Conservation (phyloP, 2,113 vertebrate genomes). For the Ochotona princeps region DNA sequence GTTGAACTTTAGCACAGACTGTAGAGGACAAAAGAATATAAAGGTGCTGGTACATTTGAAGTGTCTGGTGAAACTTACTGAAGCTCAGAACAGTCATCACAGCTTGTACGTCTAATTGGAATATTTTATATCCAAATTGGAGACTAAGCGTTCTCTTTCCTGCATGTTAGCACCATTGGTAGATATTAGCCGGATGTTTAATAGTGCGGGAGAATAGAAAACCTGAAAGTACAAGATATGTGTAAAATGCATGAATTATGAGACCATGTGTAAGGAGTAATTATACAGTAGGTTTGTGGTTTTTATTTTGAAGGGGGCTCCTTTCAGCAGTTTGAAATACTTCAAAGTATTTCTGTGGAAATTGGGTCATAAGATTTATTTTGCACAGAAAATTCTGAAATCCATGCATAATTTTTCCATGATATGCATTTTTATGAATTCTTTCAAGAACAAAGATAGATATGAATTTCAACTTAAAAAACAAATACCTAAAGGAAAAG, state of each 20-base stretch:
- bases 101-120: background rate
- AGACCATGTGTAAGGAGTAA: accelerated
- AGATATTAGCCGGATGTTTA: background rate
- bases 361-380: too few relatives aligned
- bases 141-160: background rate
- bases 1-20: background rate
- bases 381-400: too few relatives aligned
- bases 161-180: background rate
- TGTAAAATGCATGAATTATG: background rate
- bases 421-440: too few relatives aligned
- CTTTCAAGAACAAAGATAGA: too few relatives aligned
- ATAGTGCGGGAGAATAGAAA: background rate
- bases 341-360: too few relatives aligned
- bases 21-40: background rate
- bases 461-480: too few relatives aligned
- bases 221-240: background rate
- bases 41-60: background rate
- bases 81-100: background rate
- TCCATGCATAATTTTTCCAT: too few relatives aligned
- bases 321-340: background rate
- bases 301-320: background rate
- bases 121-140: background rate
- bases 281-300: background rate
- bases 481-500: too few relatives aligned
- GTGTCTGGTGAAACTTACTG: background rate